Conservation (phyloP, 1,140 invertebrate genomes). For the Tetranychus urticae region DNA sequence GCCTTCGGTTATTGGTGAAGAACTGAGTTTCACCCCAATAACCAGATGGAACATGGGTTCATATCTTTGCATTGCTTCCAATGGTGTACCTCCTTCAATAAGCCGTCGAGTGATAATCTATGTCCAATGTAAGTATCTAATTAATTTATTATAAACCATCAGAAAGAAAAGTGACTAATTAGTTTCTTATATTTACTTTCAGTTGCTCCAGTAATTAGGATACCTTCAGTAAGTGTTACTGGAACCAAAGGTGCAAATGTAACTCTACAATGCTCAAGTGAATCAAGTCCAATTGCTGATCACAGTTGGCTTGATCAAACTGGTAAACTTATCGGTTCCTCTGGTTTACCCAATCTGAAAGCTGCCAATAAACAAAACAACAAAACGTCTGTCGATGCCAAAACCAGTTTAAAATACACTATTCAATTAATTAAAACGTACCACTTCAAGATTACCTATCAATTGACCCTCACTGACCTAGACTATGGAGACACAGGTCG, state of each 20-base stretch:
- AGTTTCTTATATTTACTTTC: conserved; percentile 5
- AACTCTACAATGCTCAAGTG: conserved; percentile 62
- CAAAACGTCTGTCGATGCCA: not conserved
- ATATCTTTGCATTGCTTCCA: conserved; percentile 58
- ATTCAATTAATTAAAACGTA: not conserved
- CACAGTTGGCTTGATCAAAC: conserved; percentile 48
- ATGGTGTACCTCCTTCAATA: conserved; percentile 32
- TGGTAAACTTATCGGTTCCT: not conserved
- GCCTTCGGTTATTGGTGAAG: conserved; percentile 29
- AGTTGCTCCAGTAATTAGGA: conserved; percentile 73
- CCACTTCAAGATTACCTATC: conserved; percentile 1
- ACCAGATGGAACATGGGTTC: conserved; percentile 68
- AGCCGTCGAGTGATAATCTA: conserved; percentile 76
- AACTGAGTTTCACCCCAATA: conserved; percentile 52
- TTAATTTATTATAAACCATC: not conserved
- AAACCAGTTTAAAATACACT: not conserved
- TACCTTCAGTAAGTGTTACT: conserved; percentile 66
- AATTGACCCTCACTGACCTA: not conserved
- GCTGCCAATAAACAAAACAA: not conserved
- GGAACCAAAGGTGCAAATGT: conserved; percentile 50
- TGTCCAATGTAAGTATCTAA: conserved; percentile 59
- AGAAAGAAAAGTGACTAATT: not conserved
- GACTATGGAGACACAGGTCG: not conserved
- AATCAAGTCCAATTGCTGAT: conserved; percentile 65
- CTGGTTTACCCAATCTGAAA: not conserved